Evolutionary conservation across 2,888 invertebrate species (phyloP), one percentile per base, ranked within the genome.

Genomic region (Nomada goodeniana): DNA sequence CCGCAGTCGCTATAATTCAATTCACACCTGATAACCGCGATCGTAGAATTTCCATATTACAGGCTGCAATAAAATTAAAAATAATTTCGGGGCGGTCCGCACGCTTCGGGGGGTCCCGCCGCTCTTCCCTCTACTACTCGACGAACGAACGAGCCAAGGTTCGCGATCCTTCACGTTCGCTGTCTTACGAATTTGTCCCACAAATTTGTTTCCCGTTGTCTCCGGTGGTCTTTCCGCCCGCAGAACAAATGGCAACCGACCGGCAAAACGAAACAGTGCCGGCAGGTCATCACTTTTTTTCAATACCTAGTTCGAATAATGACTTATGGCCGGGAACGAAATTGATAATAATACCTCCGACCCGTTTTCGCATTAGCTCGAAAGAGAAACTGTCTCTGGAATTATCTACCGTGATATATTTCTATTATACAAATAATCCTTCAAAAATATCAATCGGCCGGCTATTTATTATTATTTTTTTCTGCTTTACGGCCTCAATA

Each of bases 21-120:
- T 92, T 92, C 91, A 92, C 92, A 91, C 92, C 92, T 92, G 91
- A 92, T 92, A 92, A 92, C 90, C 84, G 88, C 85, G 89, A 86
- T 89, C 87, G 77, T 83, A 87, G 90, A 89, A 92, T 92, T 91
- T 90, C 90, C 90, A 90, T 90, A 90, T 89, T 90, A 90, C 89
- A 89, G 89, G 82, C 88, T 59, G 88, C 86, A 90, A 91, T 91
- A 91, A 92, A 92, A 91, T 91, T 90, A 86, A 89, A 90, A 90
- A 91, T 88, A 89, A 90, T 87, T 87, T 90, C 87, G 88, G 88
- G 89, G 88, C 89, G 89, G 90, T 84, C 89, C 84, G 76, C 65
- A 60, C 90, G 65, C 91, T 76, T 88, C 90, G 83, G 91, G 91
- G 90, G 91, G 91, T 91, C 91, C 82, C 52, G 63, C 68, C 70